A percentile compares a stretch with the other conserved stretches of the same genome.
Evolutionary conservation across 2,113 vertebrate genomes (phyloP).

Genomic region (Ictalurus furcatus): DNA sequence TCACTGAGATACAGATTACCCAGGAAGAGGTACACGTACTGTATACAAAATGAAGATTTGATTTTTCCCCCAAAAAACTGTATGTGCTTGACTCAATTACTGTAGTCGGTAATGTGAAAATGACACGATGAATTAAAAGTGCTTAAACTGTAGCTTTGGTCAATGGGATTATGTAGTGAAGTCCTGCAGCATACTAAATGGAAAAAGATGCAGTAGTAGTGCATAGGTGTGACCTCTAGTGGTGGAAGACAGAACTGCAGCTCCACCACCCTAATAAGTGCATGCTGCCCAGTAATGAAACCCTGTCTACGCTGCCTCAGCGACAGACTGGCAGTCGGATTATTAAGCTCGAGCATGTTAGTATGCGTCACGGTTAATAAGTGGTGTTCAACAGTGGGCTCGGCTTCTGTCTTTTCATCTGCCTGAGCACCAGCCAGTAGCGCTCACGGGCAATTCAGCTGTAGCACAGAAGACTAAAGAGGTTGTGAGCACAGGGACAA

Average conservation of each 20-base stretch:
- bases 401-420: conserved; percentile 45
- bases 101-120: neutral
- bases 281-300: conserved; percentile 38
- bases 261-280: conserved; percentile 13
- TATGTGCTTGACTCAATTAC: neutral
- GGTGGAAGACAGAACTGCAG: conserved; percentile 55
- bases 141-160: neutral
- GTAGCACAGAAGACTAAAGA: neutral
- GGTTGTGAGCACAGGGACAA: neutral
- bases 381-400: conserved; percentile 64
- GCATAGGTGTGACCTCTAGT: conserved; percentile 63
- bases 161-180: neutral
- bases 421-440: neutral
- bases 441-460: neutral
- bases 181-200: neutral
- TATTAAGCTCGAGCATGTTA: conserved; percentile 17
- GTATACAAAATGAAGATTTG: neutral
- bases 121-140: neutral
- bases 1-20: neutral
- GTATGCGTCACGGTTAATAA: conserved; percentile 41
- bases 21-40: neutral
- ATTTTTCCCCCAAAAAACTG: neutral
- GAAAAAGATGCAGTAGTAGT: neutral
- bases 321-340: conserved; percentile 36
- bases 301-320: conserved; percentile 34